phyloP scores from a whole-genome alignment of 2,797 vertebrate genomes.

The Serranus cabrilla region DNA sequence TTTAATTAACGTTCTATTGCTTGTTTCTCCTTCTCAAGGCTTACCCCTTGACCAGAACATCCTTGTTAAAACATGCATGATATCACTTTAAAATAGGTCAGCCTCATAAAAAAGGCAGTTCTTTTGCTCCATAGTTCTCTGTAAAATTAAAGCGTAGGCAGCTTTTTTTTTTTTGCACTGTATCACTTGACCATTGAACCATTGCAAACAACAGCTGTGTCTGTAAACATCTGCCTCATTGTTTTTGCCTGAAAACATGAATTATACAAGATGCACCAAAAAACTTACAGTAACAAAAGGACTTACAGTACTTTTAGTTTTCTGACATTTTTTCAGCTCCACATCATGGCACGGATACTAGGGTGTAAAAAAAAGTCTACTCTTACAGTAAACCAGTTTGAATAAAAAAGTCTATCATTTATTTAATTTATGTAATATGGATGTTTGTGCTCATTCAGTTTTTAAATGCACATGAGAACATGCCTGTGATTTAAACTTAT shows the following conservation, averaged over 20 bases:
- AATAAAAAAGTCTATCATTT: not conserved
- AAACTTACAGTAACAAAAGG: not conserved
- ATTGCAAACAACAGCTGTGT: constrained; percentile 16
- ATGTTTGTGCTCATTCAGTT: not conserved
- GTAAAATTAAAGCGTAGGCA: not conserved
- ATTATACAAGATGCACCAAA: constrained; percentile 11
- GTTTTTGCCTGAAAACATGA: not conserved
- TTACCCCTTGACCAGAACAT: constrained; percentile 26
- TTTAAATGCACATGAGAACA: constrained; percentile 1
- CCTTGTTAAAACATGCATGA: constrained; percentile 39
- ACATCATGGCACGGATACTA: not conserved
- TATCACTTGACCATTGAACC: constrained; percentile 14
- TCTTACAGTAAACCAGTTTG: not conserved
- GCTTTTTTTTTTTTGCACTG: not conserved
- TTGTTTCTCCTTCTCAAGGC: not conserved
- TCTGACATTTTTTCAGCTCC: not conserved
- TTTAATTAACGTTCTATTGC: constrained; percentile 19
- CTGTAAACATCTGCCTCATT: constrained; percentile 28
- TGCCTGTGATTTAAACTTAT: not conserved
- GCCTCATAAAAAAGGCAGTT: not conserved
- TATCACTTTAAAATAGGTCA: constrained; percentile 40
- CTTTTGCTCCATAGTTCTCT: constrained; percentile 6
- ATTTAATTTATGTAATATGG: not conserved
- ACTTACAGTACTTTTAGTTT: not conserved
- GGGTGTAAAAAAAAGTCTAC: not conserved